These are phyloP conservation scores for Podarcis lilfordi DNA, from an alignment of 2,797 vertebrate genomes.

Conservation along the genomic window DNA sequence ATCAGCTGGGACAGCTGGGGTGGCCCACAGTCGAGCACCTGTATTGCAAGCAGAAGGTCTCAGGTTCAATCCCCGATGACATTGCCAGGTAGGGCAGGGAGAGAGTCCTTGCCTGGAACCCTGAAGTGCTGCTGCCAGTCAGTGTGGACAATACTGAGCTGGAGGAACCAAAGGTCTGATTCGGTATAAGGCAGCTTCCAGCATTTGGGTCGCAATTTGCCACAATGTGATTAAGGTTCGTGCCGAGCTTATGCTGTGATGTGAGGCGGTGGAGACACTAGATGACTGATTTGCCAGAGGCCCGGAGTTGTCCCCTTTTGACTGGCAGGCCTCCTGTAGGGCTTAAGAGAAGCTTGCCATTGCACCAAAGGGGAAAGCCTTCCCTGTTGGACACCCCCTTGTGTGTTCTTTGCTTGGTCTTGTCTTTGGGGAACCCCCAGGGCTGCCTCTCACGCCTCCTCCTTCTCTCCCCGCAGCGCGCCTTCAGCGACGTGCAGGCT, in stretches of 20 bases:
- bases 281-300: not conserved
- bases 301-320: not conserved
- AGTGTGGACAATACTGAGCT: no score
- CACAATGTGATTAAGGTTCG: not conserved
- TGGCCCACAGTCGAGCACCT: no score
- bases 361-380: not conserved
- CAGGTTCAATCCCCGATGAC: no score
- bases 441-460: not conserved
- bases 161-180: not conserved
- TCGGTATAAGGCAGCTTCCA: not conserved
- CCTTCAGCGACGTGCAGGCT: conserved; percentile 88
- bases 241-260: not conserved
- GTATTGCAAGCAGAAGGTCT: no score
- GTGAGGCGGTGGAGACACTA: not conserved
- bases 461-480: conserved; percentile 80
- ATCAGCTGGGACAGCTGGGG: no score
- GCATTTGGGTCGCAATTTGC: no score
- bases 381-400: not conserved
- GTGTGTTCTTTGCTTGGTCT: no score
- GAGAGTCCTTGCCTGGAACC: no score
- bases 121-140: no score
- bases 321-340: not conserved
- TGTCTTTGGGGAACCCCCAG: not conserved
- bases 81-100: no score
- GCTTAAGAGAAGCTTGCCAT: not conserved